These are phyloP conservation scores for Lepeophtheirus nordmannii DNA, from an alignment of 2,888 invertebrate species.

Conservation along the genomic window DNA sequence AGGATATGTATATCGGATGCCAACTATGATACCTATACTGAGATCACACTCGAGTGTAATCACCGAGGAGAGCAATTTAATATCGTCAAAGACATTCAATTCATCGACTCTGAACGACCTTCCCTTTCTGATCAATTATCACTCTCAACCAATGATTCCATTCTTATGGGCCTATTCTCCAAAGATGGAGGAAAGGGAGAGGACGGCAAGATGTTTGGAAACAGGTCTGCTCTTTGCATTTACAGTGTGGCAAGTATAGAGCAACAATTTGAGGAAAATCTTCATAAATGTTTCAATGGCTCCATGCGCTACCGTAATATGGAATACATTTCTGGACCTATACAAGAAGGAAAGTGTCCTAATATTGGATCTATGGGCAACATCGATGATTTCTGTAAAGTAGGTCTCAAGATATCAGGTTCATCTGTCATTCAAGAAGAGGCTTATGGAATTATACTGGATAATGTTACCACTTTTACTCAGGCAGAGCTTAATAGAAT, in stretches of 20 bases:
- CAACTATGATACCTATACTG: constrained; percentile 90
- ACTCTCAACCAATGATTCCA: constrained; percentile 33
- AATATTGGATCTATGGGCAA: constrained; percentile 69
- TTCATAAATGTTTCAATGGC: constrained; percentile 92
- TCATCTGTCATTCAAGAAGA: constrained; percentile 50
- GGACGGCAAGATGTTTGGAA: constrained; percentile 45
- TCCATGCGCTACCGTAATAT: constrained; percentile 78
- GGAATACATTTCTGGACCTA: constrained; percentile 77
- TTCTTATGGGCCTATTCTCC: constrained; percentile 74
- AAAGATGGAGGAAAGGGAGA: constrained; percentile 74
- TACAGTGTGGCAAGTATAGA: constrained; percentile 80
- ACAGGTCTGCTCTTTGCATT: constrained; percentile 77
- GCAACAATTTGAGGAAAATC: constrained; percentile 84
- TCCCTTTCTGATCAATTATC: constrained; percentile 46
- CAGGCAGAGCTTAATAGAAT: neutral
- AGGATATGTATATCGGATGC: constrained; percentile 86
- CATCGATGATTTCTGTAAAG: constrained; percentile 78
- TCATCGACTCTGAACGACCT: constrained; percentile 50
- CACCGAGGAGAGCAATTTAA: constrained; percentile 58
- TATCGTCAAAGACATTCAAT: constrained; percentile 78
- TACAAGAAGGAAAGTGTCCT: constrained; percentile 78
- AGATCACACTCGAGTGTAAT: constrained; percentile 80
- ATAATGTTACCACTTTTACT: neutral
- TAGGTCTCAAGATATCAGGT: constrained; percentile 79
- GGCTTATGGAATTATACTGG: neutral